phyloP scores from a whole-genome alignment of 1,140 invertebrate genomes.

The Drosophila bipectinata region DNA sequence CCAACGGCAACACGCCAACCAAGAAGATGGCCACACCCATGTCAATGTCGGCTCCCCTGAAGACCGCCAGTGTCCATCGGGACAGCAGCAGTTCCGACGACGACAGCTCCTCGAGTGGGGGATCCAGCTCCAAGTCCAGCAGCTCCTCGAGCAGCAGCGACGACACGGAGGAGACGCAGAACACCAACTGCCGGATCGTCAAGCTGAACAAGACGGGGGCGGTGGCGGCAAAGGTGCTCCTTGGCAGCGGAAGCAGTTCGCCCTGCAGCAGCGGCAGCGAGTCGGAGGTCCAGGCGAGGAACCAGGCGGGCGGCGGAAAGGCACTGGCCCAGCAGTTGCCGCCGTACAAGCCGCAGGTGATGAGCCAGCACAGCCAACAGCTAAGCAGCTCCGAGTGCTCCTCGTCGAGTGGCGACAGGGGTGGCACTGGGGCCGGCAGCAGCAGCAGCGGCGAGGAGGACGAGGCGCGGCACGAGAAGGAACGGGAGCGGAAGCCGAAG shows the following conservation, averaged over 20 bases:
- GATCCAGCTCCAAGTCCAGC: constrained; percentile 60
- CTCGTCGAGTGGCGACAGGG: constrained; percentile 47
- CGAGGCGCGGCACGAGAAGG: constrained; percentile 45
- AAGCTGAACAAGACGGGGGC: constrained; percentile 47
- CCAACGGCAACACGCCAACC: constrained; percentile 67
- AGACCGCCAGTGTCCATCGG: neutral
- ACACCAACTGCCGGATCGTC: constrained; percentile 25
- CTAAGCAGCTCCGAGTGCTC: constrained; percentile 57
- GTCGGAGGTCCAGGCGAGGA: constrained; percentile 17
- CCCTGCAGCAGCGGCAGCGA: constrained; percentile 33
- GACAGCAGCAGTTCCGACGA: constrained; percentile 53
- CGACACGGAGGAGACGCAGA: constrained; percentile 50
- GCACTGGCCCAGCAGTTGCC: constrained; percentile 18
- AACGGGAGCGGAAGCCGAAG: constrained; percentile 58
- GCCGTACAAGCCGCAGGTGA: constrained; percentile 15
- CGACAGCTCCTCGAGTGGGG: constrained; percentile 56
- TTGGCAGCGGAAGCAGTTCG: constrained; percentile 32
- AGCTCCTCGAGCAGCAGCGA: constrained; percentile 52
- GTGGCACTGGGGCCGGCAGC: constrained; percentile 39
- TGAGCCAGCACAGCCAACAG: constrained; percentile 39
- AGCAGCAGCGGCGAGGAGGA: constrained; percentile 69
- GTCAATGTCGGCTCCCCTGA: constrained; percentile 7
- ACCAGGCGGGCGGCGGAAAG: constrained; percentile 16
- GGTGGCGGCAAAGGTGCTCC: constrained; percentile 8
- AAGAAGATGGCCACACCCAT: constrained; percentile 46